These are phyloP conservation scores for Epirrhoe alternata DNA, from an alignment of 2,888 invertebrate species.

Conservation along the genomic window DNA sequence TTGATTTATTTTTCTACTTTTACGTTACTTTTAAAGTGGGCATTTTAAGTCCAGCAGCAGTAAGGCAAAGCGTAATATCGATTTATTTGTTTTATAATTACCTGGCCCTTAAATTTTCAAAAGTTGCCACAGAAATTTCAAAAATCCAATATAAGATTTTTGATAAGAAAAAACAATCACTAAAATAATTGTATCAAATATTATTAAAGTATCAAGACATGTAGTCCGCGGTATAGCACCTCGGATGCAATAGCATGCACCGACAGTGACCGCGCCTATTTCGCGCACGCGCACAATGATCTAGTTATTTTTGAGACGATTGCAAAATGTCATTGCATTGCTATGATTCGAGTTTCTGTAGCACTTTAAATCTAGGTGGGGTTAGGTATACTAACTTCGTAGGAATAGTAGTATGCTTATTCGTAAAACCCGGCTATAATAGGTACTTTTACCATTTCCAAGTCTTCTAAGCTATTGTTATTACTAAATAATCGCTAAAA, in stretches of 20 bases:
- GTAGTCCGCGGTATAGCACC: constrained; percentile 38
- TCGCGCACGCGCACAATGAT: constrained; percentile 59
- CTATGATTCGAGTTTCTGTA: constrained; percentile 8
- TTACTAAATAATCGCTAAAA: background rate
- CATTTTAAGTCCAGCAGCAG: no score
- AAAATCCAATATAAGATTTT: no score
- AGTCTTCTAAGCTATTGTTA: background rate
- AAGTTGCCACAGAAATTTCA: no score
- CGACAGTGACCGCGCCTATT: constrained; percentile 65
- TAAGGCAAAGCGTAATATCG: no score
- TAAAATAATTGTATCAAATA: background rate
- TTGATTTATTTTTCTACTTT: no score
- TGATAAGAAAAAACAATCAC: no score
- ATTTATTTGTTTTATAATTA: no score
- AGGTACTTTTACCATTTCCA: background rate
- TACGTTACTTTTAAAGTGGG: no score
- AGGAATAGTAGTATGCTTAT: background rate
- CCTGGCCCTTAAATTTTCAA: no score
- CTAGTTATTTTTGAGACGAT: constrained; percentile 38
- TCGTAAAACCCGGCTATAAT: background rate
- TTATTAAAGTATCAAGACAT: constrained; percentile 46
- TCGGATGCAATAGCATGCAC: constrained; percentile 52
- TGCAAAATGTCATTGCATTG: constrained; percentile 36
- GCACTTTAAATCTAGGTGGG: background rate
- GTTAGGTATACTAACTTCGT: background rate